Percentiles rank a stretch among this genome's conserved stretches.
phyloP scores from a whole-genome alignment of 1,140 invertebrate genomes.

The Drosophila busckii region DNA sequence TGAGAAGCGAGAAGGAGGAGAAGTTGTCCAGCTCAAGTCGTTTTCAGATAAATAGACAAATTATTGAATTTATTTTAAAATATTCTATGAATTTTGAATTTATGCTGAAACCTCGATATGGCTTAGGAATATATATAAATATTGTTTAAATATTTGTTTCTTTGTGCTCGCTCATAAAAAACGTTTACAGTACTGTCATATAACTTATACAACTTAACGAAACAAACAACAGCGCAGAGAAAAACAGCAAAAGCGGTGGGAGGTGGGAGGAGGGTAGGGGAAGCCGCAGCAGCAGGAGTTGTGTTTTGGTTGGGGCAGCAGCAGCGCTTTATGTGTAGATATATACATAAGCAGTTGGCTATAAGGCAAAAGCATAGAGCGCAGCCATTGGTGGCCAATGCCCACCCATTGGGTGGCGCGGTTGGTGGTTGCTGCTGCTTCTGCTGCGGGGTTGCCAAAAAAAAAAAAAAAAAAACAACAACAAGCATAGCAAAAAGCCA shows the following conservation, averaged over 20 bases:
- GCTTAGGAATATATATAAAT: too few relatives aligned
- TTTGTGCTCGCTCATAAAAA: too few relatives aligned
- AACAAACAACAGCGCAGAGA: slow-evolving; percentile 35
- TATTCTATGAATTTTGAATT: too few relatives aligned
- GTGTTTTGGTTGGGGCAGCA: slow-evolving; percentile 14
- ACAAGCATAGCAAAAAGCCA: slow-evolving; percentile 28
- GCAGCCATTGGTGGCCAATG: slow-evolving; percentile 67
- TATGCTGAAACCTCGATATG: too few relatives aligned
- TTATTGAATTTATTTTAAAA: too few relatives aligned
- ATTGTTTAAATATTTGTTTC: too few relatives aligned
- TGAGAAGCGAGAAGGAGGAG: too few relatives aligned
- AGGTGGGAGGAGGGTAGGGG: slow-evolving; percentile 9
- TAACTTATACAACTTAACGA: slow-evolving; percentile 50
- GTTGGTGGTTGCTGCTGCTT: slow-evolving; percentile 51
- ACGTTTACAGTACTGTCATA: too few relatives aligned
- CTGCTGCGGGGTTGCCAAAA: slow-evolving; percentile 28
- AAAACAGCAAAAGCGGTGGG: slow-evolving; percentile 3
- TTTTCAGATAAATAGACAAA: too few relatives aligned
- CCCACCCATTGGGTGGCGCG: slow-evolving; percentile 63
- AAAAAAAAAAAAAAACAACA: slow-evolving; percentile 16
- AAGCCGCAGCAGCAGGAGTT: not conserved
- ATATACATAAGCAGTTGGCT: slow-evolving; percentile 67
- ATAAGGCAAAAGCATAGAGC: slow-evolving; percentile 21
- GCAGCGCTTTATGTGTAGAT: too few relatives aligned
- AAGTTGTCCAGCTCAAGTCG: too few relatives aligned